A percentile compares a stretch with the other conserved stretches of the same genome.
These are phyloP conservation scores for Oreochromis spilurus DNA, from an alignment of 2,113 vertebrate species.

Conservation along the genomic window DNA sequence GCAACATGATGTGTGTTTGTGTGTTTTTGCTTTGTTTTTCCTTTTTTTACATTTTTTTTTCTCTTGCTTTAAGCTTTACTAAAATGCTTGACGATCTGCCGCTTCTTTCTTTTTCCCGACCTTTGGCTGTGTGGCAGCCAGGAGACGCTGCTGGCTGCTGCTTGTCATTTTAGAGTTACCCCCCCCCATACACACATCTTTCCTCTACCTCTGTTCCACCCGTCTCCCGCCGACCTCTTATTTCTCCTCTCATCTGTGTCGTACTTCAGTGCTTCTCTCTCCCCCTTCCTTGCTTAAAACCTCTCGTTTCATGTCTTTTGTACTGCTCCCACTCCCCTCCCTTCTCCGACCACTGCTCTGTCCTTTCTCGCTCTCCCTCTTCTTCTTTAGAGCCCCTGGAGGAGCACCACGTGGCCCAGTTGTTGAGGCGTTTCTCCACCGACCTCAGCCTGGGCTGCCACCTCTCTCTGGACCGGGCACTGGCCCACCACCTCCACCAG, in stretches of 20 bases:
- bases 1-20: neutral
- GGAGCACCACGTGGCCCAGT: slow-evolving; percentile 89
- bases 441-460: slow-evolving; percentile 81
- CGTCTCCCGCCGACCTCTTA: neutral
- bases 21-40: neutral
- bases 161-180: neutral
- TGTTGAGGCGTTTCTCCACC: slow-evolving; percentile 89
- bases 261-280: slow-evolving; percentile 43
- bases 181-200: neutral
- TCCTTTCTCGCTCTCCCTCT: slow-evolving; percentile 69
- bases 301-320: slow-evolving; percentile 37
- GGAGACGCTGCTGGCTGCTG: slow-evolving; percentile 11
- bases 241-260: slow-evolving; percentile 60
- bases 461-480: slow-evolving; percentile 85
- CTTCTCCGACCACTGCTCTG: slow-evolving; percentile 28
- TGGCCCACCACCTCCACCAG: slow-evolving; percentile 95
- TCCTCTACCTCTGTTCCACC: neutral
- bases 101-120: neutral
- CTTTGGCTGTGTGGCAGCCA: neutral
- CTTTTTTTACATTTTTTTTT: neutral
- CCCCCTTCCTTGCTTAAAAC: neutral
- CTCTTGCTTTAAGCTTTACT: neutral
- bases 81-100: neutral
- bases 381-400: slow-evolving; percentile 86
- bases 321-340: slow-evolving; percentile 18